Conservation (phyloP, 1,140 invertebrate genomes). For the Argopecten irradians region DNA sequence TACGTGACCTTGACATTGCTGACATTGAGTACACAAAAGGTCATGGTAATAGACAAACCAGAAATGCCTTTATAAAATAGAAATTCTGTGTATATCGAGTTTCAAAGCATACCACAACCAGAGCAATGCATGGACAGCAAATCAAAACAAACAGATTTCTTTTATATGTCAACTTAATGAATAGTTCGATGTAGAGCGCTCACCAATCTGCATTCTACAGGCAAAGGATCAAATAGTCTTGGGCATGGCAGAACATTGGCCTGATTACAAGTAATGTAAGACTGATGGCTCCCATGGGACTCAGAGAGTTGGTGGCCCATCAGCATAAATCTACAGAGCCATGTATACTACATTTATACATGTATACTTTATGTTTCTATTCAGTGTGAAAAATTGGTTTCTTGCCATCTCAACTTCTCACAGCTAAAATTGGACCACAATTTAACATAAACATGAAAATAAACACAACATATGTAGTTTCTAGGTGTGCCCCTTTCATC, state of each 20-base stretch:
- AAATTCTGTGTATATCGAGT: neutral
- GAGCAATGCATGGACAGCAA: neutral
- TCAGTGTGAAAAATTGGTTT: neutral
- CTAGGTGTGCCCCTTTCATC: neutral
- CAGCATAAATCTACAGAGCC: neutral
- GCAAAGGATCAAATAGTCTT: neutral
- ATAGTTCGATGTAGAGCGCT: neutral
- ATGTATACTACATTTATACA: neutral
- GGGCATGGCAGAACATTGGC: neutral
- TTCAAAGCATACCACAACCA: neutral
- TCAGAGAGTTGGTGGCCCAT: neutral
- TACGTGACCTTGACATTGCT: neutral
- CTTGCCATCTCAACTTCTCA: neutral
- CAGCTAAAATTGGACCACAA: neutral
- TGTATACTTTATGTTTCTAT: neutral
- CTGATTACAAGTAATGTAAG: neutral
- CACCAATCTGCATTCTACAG: neutral
- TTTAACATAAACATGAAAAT: neutral
- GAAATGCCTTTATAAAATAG: neutral
- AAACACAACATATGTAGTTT: no score
- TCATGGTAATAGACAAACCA: neutral
- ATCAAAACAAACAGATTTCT: conserved; percentile 21
- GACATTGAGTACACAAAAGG: conserved; percentile 5
- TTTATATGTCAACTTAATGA: conserved; percentile 23
- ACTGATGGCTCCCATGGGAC: neutral